Conservation (phyloP, 2,113 vertebrate genomes). For the Alouatta palliata region DNA sequence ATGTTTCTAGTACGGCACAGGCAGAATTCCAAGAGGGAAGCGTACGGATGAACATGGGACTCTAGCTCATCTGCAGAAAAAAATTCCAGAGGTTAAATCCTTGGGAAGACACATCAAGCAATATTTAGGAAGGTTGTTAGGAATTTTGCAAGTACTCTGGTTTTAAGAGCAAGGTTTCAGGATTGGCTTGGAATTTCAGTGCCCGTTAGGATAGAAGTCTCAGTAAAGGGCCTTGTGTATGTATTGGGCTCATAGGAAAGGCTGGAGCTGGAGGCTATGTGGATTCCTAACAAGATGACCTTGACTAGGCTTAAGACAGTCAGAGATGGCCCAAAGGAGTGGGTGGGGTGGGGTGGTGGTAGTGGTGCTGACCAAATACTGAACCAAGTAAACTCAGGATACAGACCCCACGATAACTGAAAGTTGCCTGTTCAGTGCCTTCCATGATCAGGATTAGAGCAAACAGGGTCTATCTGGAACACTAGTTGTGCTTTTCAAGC, state of each 20-base stretch:
- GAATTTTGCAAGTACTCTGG: not conserved
- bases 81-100: not conserved
- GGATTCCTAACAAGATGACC: not conserved
- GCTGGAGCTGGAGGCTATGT: not conserved
- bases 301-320: not conserved
- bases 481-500: not conserved
- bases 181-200: not conserved
- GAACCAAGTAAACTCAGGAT: not conserved
- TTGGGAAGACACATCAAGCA: not conserved
- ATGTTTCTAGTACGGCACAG: not conserved
- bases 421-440: not conserved
- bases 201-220: not conserved
- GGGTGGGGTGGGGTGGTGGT: not conserved
- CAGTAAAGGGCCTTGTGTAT: not conserved
- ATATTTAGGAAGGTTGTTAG: not conserved
- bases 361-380: not conserved
- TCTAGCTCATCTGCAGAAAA: not conserved
- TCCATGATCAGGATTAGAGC: not conserved
- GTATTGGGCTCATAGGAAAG: not conserved
- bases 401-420: not conserved
- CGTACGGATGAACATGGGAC: not conserved
- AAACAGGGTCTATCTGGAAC: not conserved
- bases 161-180: not conserved
- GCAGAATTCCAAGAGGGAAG: not conserved
- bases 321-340: not conserved